A percentile compares a stretch with the other conserved stretches of the same genome.
These are phyloP conservation scores for Lepus americanus DNA, from an alignment of 2,113 vertebrate species.

Conservation along the genomic window DNA sequence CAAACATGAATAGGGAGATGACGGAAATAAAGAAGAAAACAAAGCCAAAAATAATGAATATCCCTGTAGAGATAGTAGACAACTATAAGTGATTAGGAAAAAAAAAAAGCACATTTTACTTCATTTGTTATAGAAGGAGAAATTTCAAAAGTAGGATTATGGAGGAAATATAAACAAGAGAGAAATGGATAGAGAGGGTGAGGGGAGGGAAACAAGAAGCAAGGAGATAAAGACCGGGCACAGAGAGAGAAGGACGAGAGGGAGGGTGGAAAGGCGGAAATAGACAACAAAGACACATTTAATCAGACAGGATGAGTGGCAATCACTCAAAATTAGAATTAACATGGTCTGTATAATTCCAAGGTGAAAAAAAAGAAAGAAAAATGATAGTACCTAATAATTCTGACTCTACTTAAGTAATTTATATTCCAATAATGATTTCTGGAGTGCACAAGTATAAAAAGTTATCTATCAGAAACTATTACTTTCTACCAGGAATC, in stretches of 20 bases:
- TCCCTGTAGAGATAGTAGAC: background rate
- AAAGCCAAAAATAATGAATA: background rate
- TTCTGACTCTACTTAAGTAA: background rate
- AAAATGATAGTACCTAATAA: background rate
- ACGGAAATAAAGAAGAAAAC: background rate
- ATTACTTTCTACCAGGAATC: background rate
- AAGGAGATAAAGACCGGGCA: no score
- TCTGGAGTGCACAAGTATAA: background rate
- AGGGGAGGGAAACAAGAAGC: fast-evolving
- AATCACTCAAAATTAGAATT: background rate
- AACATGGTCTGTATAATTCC: background rate
- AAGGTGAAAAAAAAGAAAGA: background rate
- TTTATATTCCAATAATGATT: background rate
- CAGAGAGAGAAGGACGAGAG: background rate
- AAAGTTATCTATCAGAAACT: background rate
- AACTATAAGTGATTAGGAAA: background rate
- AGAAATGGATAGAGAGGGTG: background rate
- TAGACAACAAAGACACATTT: background rate
- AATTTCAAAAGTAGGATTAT: background rate
- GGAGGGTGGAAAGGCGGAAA: background rate
- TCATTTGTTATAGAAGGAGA: background rate
- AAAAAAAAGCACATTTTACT: background rate
- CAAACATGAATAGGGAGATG: background rate
- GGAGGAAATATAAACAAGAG: background rate
- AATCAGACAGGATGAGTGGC: background rate